Evolutionary conservation across 2,113 vertebrate genomes (phyloP).

Genomic region (Neogale vison): DNA sequence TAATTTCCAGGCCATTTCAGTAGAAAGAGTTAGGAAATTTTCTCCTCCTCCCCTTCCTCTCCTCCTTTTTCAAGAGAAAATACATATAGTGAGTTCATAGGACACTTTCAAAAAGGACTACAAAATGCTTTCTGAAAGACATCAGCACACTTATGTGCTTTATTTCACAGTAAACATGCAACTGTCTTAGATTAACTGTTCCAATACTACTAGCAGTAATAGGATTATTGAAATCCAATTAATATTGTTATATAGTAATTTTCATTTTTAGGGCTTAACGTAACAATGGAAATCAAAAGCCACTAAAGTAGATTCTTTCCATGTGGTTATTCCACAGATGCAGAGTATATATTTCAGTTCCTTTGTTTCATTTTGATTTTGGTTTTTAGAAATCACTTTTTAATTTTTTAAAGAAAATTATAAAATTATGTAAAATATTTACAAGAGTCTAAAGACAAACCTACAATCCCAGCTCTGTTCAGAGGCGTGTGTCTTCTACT

Average conservation of each 20-base stretch:
- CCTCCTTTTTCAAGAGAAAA: not conserved
- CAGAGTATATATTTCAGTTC: not conserved
- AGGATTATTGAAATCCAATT: not conserved
- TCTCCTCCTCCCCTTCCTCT: not conserved
- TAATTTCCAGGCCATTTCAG: not conserved
- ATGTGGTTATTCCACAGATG: not conserved
- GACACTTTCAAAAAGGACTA: not conserved
- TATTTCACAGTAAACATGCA: not conserved
- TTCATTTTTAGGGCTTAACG: not conserved
- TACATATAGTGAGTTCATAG: not conserved
- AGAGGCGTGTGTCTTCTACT: not conserved
- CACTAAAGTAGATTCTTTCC: not conserved
- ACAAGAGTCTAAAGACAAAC: not conserved
- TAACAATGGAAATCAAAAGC: slow-evolving; percentile 25
- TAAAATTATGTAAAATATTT: not conserved
- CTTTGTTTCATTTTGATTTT: slow-evolving; percentile 39
- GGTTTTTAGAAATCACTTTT: not conserved
- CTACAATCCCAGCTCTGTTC: not conserved
- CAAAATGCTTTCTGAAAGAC: not conserved
- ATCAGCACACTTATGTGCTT: not conserved
- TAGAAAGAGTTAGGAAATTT: not conserved
- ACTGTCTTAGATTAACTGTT: not conserved
- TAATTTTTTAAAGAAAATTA: not conserved
- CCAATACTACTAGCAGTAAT: not conserved
- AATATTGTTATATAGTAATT: not conserved